Percentiles rank a stretch among this genome's conserved stretches.
phyloP scores from a whole-genome alignment of 2,113 vertebrate genomes.

The Neotragus pygmaeus region DNA sequence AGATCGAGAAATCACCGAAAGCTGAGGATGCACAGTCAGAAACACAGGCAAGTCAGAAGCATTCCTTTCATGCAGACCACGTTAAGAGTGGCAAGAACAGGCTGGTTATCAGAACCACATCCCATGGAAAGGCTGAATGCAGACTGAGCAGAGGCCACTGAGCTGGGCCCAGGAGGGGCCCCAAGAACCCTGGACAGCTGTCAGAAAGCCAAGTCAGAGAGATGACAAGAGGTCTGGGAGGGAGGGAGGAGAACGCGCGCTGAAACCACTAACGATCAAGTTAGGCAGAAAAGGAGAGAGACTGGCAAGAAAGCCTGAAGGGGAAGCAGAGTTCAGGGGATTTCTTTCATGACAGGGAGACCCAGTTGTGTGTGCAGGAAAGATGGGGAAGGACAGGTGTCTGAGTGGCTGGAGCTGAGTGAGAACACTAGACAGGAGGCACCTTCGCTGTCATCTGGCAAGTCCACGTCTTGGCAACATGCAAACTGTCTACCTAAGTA shows the following conservation, averaged over 20 bases:
- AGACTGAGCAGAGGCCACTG: background rate
- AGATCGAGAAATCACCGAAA: background rate
- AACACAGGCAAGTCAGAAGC: background rate
- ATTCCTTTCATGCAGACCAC: background rate
- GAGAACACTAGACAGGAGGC: background rate
- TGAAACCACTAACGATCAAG: background rate
- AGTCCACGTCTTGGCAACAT: background rate
- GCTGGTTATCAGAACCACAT: background rate
- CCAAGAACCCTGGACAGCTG: background rate
- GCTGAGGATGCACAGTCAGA: background rate
- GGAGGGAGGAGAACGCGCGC: background rate
- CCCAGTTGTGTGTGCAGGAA: background rate
- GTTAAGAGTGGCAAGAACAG: background rate
- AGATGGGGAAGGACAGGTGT: background rate
- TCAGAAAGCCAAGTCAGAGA: background rate
- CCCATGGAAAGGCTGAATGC: background rate
- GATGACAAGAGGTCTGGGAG: background rate
- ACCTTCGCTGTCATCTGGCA: background rate
- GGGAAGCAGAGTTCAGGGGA: background rate
- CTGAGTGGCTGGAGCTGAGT: background rate
- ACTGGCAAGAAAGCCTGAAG: background rate
- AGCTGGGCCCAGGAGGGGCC: background rate
- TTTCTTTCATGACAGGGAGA: background rate
- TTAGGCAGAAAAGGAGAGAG: background rate
- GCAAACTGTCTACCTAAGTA: background rate